Base-by-base conservation (phyloP, 2,113 vertebrate species). In the Carassius carassius region DNA sequence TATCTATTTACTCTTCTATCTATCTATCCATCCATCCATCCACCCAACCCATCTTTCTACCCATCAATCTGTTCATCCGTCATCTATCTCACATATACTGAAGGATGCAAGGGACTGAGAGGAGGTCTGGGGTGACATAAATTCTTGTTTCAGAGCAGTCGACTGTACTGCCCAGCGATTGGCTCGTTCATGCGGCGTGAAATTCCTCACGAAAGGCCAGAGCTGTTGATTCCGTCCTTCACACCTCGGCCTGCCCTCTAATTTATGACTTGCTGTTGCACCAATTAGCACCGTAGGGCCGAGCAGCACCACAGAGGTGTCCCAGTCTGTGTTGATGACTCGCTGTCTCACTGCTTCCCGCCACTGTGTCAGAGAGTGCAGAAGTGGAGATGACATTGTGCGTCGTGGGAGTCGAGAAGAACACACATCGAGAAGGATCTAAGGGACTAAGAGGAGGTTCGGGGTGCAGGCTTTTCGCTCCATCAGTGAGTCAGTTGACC, bases 201-300 rank as follows among this genome's bases (percentile, higher is more conserved):
- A 60, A 62, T 21, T 29, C 58, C 23, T 60, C 19, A 9, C 8
- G 47, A 86, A 85, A 86, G 83, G 49, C 85, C 82, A 65, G 62
- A 44, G 65, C 77, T 80, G 77, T 79, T 54, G 73, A 49, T 75
- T 86, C 82, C 0, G 65, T 77, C 78, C 78, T 35, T 58, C 70
- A 35, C 83, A 78, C 83, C 67, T 21, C 74, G 81, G 51, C 23
- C 37, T 73, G 78, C 63, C 60, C 84, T 89, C 87, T 90, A 89
- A 90, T 91, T 91, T 89, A 90, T 90, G 86, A 86, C 74, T 85
- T 77, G 88, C 84, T 77, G 81, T 84, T 83, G 79, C 85, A 89
- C 85, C 89, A 90, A 91, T 91, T 91, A 91, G 77, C 88, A 60
- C 85, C 54, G 70, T 16, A 54, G 70, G 84, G 51, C 69, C 47